Percentiles rank a stretch among this genome's conserved stretches.
These are phyloP conservation scores for Cerceris ruficornis DNA, from an alignment of 2,888 invertebrate species.

Conservation along the genomic window DNA sequence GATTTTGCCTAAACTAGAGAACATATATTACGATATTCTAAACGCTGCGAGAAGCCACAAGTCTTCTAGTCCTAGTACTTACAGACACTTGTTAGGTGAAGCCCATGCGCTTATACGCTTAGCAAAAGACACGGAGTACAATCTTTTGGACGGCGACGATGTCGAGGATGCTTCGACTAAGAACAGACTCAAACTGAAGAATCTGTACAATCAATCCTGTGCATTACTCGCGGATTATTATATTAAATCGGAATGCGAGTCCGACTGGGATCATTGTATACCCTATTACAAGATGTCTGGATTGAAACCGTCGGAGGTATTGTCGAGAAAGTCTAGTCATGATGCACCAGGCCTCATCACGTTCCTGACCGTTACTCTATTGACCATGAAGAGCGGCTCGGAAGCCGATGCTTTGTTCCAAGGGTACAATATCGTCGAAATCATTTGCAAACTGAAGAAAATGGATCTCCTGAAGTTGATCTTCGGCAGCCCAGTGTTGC, in stretches of 20 bases:
- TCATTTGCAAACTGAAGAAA: slow-evolving; percentile 71
- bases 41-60: slow-evolving; percentile 86
- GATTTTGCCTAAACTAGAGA: slow-evolving; percentile 85
- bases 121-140: slow-evolving; percentile 74
- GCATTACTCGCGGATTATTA: slow-evolving; percentile 84
- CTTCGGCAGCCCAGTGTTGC: slow-evolving; percentile 82
- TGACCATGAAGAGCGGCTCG: slow-evolving; percentile 80
- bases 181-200: slow-evolving; percentile 76
- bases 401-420: slow-evolving; percentile 82
- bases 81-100: slow-evolving; percentile 88
- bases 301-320: slow-evolving; percentile 82
- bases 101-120: slow-evolving; percentile 87
- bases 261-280: slow-evolving; percentile 81
- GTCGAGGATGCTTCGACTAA: slow-evolving; percentile 59
- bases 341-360: slow-evolving; percentile 75
- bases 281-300: slow-evolving; percentile 84
- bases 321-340: slow-evolving; percentile 75
- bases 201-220: slow-evolving; percentile 83
- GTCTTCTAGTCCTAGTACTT: slow-evolving; percentile 86
- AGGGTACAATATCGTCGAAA: slow-evolving; percentile 77
- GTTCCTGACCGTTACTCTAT: slow-evolving; percentile 76
- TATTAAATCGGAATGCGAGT: slow-evolving; percentile 81
- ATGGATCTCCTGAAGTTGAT: slow-evolving; percentile 83
- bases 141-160: slow-evolving; percentile 48
- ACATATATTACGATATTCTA: slow-evolving; percentile 87